Evolutionary conservation across 1,140 invertebrate genomes (phyloP).

Genomic region (Aphelinus atriplicis): DNA sequence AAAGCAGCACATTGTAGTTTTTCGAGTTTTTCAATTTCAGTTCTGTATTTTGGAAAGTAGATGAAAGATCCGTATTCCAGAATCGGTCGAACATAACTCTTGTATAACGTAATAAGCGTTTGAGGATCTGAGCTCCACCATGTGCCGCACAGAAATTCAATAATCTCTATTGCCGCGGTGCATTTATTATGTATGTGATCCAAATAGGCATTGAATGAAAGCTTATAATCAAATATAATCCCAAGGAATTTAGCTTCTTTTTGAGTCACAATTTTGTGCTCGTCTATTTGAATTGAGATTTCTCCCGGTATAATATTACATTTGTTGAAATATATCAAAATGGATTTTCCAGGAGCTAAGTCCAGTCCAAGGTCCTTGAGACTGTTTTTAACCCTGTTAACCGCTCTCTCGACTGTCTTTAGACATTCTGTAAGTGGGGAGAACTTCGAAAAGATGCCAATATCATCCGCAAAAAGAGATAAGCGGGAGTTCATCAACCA

Average conservation of each 20-base stretch:
- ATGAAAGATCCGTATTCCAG: constrained; percentile 12
- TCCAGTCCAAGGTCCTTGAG: constrained; percentile 1
- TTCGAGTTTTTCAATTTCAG: neutral
- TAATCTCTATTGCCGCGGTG: neutral
- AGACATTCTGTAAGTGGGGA: neutral
- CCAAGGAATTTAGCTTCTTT: constrained; percentile 16
- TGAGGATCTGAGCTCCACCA: constrained; percentile 12
- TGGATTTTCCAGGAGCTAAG: constrained; percentile 10
- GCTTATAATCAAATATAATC: constrained; percentile 23
- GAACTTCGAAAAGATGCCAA: neutral
- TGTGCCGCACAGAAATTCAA: neutral
- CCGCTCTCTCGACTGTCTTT: constrained; percentile 6
- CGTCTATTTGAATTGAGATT: constrained; percentile 13
- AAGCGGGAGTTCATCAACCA: neutral
- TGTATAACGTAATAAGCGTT: constrained; percentile 11
- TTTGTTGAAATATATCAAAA: constrained; percentile 30
- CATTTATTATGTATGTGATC: neutral
- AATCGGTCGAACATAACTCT: constrained; percentile 17
- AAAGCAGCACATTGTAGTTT: constrained; percentile 21
- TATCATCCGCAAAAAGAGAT: constrained; percentile 31
- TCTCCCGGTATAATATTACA: constrained; percentile 8
- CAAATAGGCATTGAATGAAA: constrained; percentile 22
- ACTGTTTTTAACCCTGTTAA: constrained; percentile 18
- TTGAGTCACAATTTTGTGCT: constrained; percentile 10
- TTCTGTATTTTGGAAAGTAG: neutral